phyloP scores from a whole-genome alignment of 2,888 invertebrate species.

The Notodonta dromedarius region DNA sequence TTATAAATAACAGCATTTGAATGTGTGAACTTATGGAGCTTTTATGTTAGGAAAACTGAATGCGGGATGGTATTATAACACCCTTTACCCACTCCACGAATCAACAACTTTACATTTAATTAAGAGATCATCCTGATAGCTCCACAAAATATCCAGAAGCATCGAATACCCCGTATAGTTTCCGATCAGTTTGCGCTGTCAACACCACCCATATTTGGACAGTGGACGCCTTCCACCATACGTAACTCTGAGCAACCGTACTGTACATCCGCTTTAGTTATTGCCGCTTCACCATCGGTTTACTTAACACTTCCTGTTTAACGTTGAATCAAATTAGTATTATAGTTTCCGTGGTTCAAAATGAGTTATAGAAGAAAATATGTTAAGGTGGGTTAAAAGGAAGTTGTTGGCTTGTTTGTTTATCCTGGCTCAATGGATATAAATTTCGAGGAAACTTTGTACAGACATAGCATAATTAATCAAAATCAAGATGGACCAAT shows the following conservation, averaged over 20 bases:
- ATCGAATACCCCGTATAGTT: constrained; percentile 24
- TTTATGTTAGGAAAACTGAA: too few relatives aligned
- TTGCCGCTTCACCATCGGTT: constrained; percentile 60
- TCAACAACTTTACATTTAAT: too few relatives aligned
- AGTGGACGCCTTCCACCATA: constrained; percentile 32
- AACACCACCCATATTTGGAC: constrained; percentile 38
- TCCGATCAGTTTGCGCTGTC: constrained; percentile 32
- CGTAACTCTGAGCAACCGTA: constrained; percentile 47
- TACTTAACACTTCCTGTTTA: constrained; percentile 64
- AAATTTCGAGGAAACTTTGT: too few relatives aligned
- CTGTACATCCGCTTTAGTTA: constrained; percentile 61
- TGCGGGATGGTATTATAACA: too few relatives aligned
- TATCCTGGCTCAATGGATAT: too few relatives aligned
- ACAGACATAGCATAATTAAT: too few relatives aligned
- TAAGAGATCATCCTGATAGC: too few relatives aligned
- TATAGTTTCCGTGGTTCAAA: constrained; percentile 16
- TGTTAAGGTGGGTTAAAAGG: not conserved
- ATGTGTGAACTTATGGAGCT: too few relatives aligned
- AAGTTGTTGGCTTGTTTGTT: too few relatives aligned
- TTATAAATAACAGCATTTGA: too few relatives aligned
- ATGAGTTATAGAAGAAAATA: constrained; percentile 2
- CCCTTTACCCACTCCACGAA: too few relatives aligned
- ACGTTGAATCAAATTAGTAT: constrained; percentile 33
- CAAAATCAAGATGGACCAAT: too few relatives aligned
- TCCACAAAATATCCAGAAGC: constrained; percentile 8